Conservation (phyloP, 2,113 vertebrate genomes). For the Colistium nudipinnis region DNA sequence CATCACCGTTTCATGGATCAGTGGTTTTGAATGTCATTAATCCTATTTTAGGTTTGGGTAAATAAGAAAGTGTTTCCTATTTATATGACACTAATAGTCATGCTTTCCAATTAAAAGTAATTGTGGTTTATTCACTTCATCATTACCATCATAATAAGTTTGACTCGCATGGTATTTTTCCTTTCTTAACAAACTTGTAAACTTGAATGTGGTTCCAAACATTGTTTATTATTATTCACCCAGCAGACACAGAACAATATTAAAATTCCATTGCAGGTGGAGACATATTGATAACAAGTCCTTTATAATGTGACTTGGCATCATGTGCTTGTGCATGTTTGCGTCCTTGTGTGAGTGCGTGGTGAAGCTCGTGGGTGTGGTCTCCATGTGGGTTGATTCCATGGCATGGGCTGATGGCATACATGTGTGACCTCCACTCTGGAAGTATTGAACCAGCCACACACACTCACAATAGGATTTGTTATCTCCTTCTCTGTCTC, state of each 20-base stretch:
- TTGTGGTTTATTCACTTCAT: neutral
- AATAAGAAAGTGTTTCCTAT: neutral
- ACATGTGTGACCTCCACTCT: too few relatives aligned
- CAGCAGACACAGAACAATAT: neutral
- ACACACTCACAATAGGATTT: too few relatives aligned
- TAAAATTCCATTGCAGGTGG: neutral
- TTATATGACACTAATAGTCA: neutral
- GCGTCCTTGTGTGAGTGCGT: too few relatives aligned
- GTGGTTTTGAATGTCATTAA: neutral
- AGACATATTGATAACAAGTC: constrained; percentile 3
- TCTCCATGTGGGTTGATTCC: too few relatives aligned
- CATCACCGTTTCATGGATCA: neutral
- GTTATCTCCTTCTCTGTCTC: too few relatives aligned
- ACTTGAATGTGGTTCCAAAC: neutral
- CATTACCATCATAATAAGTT: neutral
- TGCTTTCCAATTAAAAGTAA: neutral
- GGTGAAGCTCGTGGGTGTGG: too few relatives aligned
- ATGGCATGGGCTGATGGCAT: too few relatives aligned
- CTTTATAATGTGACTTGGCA: constrained; percentile 16
- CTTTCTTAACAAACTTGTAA: neutral
- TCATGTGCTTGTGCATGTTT: too few relatives aligned
- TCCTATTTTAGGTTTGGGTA: neutral
- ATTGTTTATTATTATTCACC: neutral
- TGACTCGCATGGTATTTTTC: neutral
- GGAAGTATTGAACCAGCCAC: too few relatives aligned